These are phyloP conservation scores for Echiichthys vipera DNA, from an alignment of 2,797 vertebrate genomes.

Conservation along the genomic window DNA sequence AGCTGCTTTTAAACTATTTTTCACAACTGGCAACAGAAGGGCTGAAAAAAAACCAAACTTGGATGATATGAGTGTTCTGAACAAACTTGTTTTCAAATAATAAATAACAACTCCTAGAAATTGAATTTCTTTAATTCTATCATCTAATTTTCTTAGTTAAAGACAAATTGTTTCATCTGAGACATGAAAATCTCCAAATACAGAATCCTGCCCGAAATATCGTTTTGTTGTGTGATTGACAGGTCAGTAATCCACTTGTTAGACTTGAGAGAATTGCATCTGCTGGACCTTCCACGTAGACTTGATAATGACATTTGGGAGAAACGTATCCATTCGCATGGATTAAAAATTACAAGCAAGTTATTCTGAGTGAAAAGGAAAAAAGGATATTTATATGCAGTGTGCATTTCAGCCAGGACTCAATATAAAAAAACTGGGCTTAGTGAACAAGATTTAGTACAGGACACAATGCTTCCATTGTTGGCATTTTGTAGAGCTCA, in stretches of 20 bases:
- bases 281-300: not conserved
- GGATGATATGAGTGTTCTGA: not conserved
- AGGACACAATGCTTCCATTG: conserved; percentile 43
- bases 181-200: conserved; percentile 6
- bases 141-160: not conserved
- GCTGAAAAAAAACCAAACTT: not conserved
- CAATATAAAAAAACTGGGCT: conserved; percentile 5
- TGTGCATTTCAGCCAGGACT: conserved; percentile 22
- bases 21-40: not conserved
- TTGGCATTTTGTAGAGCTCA: conserved; percentile 47
- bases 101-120: not conserved
- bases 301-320: conserved; percentile 18
- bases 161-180: not conserved
- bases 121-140: not conserved
- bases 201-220: conserved; percentile 2
- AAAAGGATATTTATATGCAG: conserved; percentile 26
- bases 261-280: conserved; percentile 20
- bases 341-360: conserved; percentile 7
- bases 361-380: conserved; percentile 12
- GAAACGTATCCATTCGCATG: conserved; percentile 5
- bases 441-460: conserved; percentile 29
- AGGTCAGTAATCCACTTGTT: conserved; percentile 33
- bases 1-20: not conserved
- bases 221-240: conserved; percentile 10
- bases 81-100: not conserved